A percentile compares a stretch with the other conserved stretches of the same genome.
These are phyloP conservation scores for Myotis findleyi DNA, from an alignment of 2,797 vertebrate species.

Conservation along the genomic window DNA sequence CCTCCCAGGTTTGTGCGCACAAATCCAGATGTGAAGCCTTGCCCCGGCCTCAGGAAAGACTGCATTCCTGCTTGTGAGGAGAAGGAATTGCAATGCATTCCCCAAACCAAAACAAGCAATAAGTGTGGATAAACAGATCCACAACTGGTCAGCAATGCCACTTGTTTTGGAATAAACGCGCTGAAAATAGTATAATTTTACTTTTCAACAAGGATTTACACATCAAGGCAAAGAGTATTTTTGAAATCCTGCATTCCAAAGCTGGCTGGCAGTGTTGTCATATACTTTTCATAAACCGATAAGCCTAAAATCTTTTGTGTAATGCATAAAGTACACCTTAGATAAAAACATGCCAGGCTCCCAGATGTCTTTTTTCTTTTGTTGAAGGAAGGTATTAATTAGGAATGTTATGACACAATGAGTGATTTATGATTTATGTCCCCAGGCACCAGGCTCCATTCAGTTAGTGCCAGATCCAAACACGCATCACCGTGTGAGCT, in stretches of 20 bases:
- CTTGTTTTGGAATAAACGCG: neutral
- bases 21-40: conserved; percentile 21
- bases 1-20: neutral
- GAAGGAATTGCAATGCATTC: neutral
- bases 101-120: conserved; percentile 6
- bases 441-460: conserved; percentile 49
- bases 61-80: neutral
- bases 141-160: neutral
- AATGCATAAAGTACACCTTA: neutral
- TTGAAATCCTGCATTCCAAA: conserved; percentile 22
- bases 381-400: conserved; percentile 64
- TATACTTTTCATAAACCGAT: neutral
- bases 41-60: neutral
- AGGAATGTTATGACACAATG: conserved; percentile 19
- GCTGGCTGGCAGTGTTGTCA: neutral
- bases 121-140: neutral
- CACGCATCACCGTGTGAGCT: neutral
- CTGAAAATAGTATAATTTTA: neutral
- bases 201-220: neutral
- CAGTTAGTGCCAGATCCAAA: conserved; percentile 21
- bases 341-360: conserved; percentile 42
- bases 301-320: conserved; percentile 40
- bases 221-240: neutral
- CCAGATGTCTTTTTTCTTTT: conserved; percentile 18
- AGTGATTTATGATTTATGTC: conserved; percentile 25